A percentile compares a stretch with the other conserved stretches of the same genome.
Evolutionary conservation across 1,140 invertebrate species (phyloP).

Genomic region (Araneus ventricosus): DNA sequence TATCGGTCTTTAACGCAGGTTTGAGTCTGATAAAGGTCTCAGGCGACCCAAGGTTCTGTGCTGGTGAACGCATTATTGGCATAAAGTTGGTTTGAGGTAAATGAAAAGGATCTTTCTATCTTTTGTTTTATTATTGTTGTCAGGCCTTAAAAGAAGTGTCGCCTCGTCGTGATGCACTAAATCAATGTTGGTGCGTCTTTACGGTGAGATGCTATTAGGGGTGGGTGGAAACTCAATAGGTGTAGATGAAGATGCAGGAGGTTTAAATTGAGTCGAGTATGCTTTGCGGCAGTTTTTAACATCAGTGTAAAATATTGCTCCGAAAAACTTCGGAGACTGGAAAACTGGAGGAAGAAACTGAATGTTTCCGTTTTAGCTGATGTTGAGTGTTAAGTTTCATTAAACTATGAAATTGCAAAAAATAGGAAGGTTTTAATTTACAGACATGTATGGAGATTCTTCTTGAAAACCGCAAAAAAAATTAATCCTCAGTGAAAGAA

Average conservation of each 20-base stretch:
- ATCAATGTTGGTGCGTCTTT: neutral
- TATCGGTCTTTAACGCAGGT: constrained; percentile 50
- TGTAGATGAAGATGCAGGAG: neutral
- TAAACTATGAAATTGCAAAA: no score
- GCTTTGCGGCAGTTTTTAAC: neutral
- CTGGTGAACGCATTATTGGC: constrained; percentile 14
- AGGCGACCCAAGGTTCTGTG: neutral
- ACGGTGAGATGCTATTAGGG: neutral
- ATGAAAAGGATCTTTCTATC: neutral
- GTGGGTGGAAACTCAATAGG: neutral
- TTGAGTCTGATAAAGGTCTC: constrained; percentile 39
- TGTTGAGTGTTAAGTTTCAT: no score
- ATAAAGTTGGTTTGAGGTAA: neutral
- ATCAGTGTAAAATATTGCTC: neutral
- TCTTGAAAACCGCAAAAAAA: no score
- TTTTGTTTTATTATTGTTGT: neutral
- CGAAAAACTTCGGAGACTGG: neutral
- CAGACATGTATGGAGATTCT: no score
- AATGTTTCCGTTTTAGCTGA: no score
- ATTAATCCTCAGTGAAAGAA: no score
- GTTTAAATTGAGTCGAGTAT: neutral
- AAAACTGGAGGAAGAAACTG: neutral
- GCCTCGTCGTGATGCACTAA: neutral
- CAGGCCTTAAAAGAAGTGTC: neutral
- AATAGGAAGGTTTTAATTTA: no score